phyloP scores from a whole-genome alignment of 2,113 vertebrate species.

The Myrmophylax atrothorax region DNA sequence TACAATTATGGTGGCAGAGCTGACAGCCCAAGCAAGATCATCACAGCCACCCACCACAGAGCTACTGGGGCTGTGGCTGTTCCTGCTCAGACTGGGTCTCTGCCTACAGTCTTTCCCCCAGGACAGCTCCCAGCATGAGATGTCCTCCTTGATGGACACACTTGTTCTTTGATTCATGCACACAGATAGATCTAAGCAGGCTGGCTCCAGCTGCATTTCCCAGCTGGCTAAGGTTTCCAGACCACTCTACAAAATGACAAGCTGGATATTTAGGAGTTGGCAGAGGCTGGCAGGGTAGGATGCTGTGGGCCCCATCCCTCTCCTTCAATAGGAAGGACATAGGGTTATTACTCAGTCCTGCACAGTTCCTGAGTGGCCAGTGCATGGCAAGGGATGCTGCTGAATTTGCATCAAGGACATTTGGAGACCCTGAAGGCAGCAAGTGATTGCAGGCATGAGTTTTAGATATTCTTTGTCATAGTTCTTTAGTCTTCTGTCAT shows the following conservation, averaged over 20 bases:
- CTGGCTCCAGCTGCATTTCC: not conserved
- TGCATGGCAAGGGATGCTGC: fast-evolving
- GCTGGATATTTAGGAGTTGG: not conserved
- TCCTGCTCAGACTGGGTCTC: not conserved
- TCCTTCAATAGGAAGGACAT: not conserved
- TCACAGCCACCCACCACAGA: not conserved
- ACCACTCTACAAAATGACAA: not conserved
- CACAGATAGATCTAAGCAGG: not conserved
- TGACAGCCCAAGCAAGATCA: not conserved
- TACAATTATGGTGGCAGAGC: not conserved
- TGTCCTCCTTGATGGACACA: not conserved
- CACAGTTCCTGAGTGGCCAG: fast-evolving
- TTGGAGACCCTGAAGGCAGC: not conserved
- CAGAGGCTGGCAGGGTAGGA: not conserved
- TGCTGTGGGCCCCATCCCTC: not conserved
- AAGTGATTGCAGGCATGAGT: fast-evolving
- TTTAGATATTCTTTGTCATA: not conserved
- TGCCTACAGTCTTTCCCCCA: fast-evolving
- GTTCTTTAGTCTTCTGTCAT: not conserved
- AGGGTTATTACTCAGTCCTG: not conserved
- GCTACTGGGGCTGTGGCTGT: fast-evolving
- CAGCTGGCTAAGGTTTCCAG: not conserved
- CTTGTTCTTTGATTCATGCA: not conserved
- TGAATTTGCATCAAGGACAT: not conserved
- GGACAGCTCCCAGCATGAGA: not conserved